phyloP scores from a whole-genome alignment of 1,140 invertebrate species.

The Leptopilina clavipes region DNA sequence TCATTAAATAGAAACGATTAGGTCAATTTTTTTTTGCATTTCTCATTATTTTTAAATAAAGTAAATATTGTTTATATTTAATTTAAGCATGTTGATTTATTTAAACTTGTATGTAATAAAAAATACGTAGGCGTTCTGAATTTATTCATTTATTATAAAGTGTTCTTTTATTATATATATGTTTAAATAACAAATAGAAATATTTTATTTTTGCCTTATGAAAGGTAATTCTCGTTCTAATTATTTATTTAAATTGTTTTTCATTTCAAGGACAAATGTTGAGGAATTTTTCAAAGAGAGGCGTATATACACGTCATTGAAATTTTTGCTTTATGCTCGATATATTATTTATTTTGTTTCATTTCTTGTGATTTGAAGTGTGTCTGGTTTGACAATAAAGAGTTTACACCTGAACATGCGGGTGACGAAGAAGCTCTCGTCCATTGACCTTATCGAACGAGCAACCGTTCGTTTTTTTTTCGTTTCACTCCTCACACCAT shows the following conservation, averaged over 20 bases:
- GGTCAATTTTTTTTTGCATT: background rate
- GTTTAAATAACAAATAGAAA: too few relatives aligned
- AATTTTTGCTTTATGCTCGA: slow-evolving; percentile 14
- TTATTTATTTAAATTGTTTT: background rate
- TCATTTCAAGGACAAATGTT: slow-evolving; percentile 13
- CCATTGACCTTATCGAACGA: slow-evolving; percentile 5
- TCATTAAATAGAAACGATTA: background rate
- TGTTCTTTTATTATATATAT: too few relatives aligned
- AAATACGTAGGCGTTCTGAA: too few relatives aligned
- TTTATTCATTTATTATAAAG: background rate
- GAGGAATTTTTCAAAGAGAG: slow-evolving; percentile 12
- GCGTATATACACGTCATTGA: background rate
- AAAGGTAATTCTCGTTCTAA: background rate
- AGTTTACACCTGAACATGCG: background rate
- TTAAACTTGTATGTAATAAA: too few relatives aligned
- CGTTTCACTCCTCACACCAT: background rate
- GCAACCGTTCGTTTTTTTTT: background rate
- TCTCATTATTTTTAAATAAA: too few relatives aligned
- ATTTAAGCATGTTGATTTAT: too few relatives aligned
- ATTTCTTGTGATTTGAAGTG: background rate
- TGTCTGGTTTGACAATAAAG: background rate
- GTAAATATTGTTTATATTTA: too few relatives aligned
- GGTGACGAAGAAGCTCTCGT: slow-evolving; percentile 5
- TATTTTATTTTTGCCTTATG: background rate
- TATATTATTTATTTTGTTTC: background rate